These are phyloP conservation scores for Cebus imitator DNA, from an alignment of 2,113 vertebrate genomes.

Conservation along the genomic window DNA sequence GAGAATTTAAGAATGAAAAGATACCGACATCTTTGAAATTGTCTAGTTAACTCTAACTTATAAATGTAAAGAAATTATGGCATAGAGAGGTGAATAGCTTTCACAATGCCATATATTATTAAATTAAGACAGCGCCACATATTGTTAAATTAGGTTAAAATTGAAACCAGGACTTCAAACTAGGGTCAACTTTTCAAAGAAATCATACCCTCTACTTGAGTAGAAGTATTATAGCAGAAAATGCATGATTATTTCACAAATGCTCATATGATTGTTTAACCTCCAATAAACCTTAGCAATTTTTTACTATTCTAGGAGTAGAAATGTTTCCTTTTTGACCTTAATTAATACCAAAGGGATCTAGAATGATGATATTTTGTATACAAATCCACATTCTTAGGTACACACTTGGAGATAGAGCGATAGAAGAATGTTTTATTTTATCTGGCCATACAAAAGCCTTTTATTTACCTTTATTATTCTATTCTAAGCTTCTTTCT, in stretches of 20 bases:
- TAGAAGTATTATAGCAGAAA: neutral
- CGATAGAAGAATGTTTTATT: neutral
- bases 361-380: neutral
- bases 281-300: neutral
- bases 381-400: neutral
- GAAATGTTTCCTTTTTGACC: neutral
- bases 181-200: neutral
- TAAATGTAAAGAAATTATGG: neutral
- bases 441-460: neutral
- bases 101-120: neutral
- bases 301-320: neutral
- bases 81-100: neutral
- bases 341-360: neutral
- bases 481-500: neutral
- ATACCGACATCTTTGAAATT: neutral
- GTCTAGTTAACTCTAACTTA: neutral
- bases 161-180: neutral
- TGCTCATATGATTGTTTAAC: neutral
- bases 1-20: neutral
- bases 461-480: neutral
- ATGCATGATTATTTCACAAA: neutral
- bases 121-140: neutral
- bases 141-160: neutral
- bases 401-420: neutral
- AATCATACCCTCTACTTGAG: neutral